Percentiles rank a stretch among this genome's conserved stretches.
Conservation (phyloP, 2,888 invertebrate genomes). For the Macropis europaea region DNA sequence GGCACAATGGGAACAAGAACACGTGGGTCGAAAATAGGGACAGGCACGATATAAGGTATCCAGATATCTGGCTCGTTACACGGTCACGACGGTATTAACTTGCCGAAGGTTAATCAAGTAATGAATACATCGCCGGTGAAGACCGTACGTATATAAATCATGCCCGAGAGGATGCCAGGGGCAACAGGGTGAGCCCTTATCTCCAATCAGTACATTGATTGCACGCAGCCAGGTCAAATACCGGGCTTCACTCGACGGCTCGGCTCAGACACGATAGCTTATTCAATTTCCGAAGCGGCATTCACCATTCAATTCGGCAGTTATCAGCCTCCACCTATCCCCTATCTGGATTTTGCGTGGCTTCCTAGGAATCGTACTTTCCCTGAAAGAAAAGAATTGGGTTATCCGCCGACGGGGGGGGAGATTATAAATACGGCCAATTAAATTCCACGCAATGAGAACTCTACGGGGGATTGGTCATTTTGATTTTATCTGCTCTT, state of each 20-base stretch:
- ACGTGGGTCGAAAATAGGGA: conserved; percentile 22
- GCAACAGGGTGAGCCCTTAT: conserved; percentile 73
- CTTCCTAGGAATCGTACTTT: conserved; percentile 54
- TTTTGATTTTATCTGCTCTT: not conserved
- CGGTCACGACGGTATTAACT: conserved; percentile 59
- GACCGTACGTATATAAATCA: conserved; percentile 75
- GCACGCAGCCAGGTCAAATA: conserved; percentile 76
- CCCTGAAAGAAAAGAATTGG: conserved; percentile 40
- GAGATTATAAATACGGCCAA: conserved; percentile 11
- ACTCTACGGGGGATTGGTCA: not conserved
- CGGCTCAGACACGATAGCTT: conserved; percentile 74
- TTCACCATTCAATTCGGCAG: conserved; percentile 76
- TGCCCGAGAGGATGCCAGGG: conserved; percentile 66
- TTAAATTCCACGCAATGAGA: conserved; percentile 1
- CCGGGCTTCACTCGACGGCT: conserved; percentile 68
- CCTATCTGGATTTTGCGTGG: conserved; percentile 68
- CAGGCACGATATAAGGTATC: conserved; percentile 31
- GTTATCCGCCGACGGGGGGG: not conserved
- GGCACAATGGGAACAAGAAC: conserved; percentile 7
- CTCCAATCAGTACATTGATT: conserved; percentile 78
- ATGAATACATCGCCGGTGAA: conserved; percentile 74
- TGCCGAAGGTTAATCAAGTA: conserved; percentile 72
- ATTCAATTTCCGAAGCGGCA: conserved; percentile 78
- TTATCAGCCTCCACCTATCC: conserved; percentile 72
- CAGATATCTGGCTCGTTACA: conserved; percentile 49